Conservation (phyloP, 2,797 vertebrate species). For the Melanotaenia nigrans region DNA sequence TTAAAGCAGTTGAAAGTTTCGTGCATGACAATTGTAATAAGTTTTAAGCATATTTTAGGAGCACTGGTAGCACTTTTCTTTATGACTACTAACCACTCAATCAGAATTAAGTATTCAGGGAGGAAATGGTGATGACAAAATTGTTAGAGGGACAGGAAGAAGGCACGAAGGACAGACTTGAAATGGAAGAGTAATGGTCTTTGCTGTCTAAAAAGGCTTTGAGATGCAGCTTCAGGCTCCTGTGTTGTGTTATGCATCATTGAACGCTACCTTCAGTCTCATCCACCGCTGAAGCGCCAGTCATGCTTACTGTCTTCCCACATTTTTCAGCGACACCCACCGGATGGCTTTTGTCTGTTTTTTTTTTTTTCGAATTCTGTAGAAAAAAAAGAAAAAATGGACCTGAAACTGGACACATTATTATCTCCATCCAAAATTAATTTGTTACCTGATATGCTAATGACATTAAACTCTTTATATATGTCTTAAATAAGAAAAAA, state of each 20-base stretch:
- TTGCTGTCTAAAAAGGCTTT: conserved; percentile 44
- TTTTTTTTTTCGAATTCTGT: conserved; percentile 41
- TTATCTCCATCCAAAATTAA: conserved; percentile 21
- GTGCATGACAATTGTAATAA: conserved; percentile 48
- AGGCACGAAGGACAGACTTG: conserved; percentile 39
- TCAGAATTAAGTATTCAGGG: conserved; percentile 23
- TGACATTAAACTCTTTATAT: conserved; percentile 31
- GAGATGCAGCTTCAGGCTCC: conserved; percentile 58
- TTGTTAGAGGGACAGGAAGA: conserved; percentile 16
- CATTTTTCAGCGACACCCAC: conserved; percentile 43
- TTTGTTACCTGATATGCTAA: conserved; percentile 7
- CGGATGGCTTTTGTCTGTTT: conserved; percentile 24
- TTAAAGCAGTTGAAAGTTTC: conserved; percentile 59
- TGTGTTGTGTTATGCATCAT: conserved; percentile 65
- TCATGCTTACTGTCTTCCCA: conserved; percentile 52
- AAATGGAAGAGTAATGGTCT: conserved; percentile 49
- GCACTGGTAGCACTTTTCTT: conserved; percentile 12
- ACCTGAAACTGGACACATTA: conserved; percentile 23
- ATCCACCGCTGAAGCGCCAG: conserved; percentile 54
- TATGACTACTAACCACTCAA: conserved; percentile 35
- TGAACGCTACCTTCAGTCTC: conserved; percentile 65
- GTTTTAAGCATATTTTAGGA: conserved; percentile 49
- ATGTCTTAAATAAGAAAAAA: conserved; percentile 6
- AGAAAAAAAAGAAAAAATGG: conserved; percentile 8
- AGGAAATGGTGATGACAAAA: conserved; percentile 25